Base-by-base conservation (phyloP, 2,113 vertebrate genomes). In the Ochotona princeps region DNA sequence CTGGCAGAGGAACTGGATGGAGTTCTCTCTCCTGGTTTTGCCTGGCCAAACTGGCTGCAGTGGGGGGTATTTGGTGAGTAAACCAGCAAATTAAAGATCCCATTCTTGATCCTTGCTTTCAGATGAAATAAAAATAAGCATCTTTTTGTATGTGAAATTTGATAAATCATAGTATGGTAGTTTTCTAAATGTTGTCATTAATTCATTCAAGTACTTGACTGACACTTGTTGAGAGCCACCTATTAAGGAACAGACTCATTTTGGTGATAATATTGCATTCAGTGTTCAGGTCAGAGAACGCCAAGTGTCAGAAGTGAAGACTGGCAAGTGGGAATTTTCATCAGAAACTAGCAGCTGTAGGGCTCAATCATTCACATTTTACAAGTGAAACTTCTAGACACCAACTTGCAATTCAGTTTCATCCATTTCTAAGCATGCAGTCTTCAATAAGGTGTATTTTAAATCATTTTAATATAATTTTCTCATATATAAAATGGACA, bases 241-340 rank as follows among this genome's bases (percentile, higher is more conserved):
- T 30, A 0, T 73, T 26, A 9, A 51, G 44, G 72, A 44, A 15
- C 7, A 83, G 54, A 10, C 18, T 83, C 72, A 23, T 49, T 1
- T 9, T 44, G 4, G 61, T 44, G 38, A 80, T 21, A 66, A 72
- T 3, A 47, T 3, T 49, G n/a, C 5, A n/a, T 47, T 66, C 2
- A 51, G 51, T 30, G 28, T 74, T 75, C 32, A 38, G 26, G 18
- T 44, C 49, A 66, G 61, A 32, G 11, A 49, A 76, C 8, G 49
- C 8, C 14, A 49, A 25, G 35, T 8, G 44, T 35, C 28, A 10
- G 2, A n/a, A 30, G 25, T 32, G 21, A 54, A 60, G 49, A 8
- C 20, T 11, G 18, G 32, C 26, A 23, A 35, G 3, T 12, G 0
- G 25, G 20, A 2, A 17, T 8, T 26, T 0, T 30, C 7, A 1